Conservation (phyloP, 2,888 invertebrate species). For the Cremastobaeus sp. region DNA sequence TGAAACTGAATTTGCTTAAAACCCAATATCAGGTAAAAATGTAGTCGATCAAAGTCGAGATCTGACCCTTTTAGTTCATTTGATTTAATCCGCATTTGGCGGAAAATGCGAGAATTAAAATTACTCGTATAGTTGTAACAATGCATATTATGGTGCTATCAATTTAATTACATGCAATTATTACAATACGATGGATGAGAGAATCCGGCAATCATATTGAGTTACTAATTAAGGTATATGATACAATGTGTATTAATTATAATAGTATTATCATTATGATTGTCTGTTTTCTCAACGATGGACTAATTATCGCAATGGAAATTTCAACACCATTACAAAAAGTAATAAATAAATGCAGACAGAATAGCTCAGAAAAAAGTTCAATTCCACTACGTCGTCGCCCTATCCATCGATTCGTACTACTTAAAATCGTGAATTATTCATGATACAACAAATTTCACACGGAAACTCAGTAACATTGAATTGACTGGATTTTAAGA, state of each 20-base stretch:
- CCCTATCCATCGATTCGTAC: slow-evolving; percentile 23
- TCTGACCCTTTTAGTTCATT: no score
- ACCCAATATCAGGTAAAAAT: no score
- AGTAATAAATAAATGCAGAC: background rate
- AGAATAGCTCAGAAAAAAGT: slow-evolving; percentile 8
- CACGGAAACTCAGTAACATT: slow-evolving; percentile 31
- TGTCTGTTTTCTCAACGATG: no score
- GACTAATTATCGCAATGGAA: no score
- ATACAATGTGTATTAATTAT: background rate
- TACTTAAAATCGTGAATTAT: slow-evolving; percentile 46
- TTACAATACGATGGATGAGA: background rate
- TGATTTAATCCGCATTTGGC: no score
- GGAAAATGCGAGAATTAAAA: no score
- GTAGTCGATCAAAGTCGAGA: no score
- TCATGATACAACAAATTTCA: slow-evolving; percentile 38
- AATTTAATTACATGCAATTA: background rate
- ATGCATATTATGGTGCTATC: no score
- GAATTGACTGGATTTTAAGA: slow-evolving; percentile 25
- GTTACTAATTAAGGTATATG: slow-evolving; percentile 4
- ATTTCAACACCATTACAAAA: no score
- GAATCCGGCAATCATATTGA: background rate
- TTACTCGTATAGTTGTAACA: no score
- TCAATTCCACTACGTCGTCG: slow-evolving; percentile 1
- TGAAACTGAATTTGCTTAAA: no score
- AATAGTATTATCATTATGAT: no score